Conservation (phyloP, 2,113 vertebrate species). For the Leptodactylus fuscus region DNA sequence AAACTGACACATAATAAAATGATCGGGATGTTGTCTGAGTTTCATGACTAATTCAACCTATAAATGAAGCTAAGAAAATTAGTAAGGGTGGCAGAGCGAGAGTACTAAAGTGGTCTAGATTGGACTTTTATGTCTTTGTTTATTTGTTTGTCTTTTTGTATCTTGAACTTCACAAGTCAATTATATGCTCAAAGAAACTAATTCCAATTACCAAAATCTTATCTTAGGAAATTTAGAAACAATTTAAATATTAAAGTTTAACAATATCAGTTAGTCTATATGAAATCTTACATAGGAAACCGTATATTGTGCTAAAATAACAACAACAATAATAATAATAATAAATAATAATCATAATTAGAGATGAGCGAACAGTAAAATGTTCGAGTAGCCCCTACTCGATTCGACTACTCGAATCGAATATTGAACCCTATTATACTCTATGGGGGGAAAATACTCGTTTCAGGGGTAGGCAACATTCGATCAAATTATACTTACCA, state of each 20-base stretch:
- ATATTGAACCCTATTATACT: no score
- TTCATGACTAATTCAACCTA: conserved; percentile 16
- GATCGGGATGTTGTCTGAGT: background rate
- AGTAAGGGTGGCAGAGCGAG: background rate
- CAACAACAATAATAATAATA: no score
- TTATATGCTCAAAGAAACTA: background rate
- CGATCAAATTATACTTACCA: no score
- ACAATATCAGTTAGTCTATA: background rate
- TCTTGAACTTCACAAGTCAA: background rate
- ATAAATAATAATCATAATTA: no score
- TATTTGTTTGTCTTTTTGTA: conserved; percentile 3
- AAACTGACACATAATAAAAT: conserved; percentile 11
- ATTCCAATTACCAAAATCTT: background rate
- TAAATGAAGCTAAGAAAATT: conserved; percentile 20
- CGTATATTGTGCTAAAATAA: no score
- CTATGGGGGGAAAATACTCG: no score
- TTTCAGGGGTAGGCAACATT: no score
- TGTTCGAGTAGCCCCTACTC: no score
- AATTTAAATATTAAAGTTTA: background rate
- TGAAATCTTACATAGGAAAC: no score
- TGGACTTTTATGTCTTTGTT: conserved; percentile 22
- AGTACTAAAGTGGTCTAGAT: conserved; percentile 11
- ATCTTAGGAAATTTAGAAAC: background rate
- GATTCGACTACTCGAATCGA: no score
- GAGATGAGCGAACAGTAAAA: no score